A percentile compares a stretch with the other conserved stretches of the same genome.
Conservation (phyloP, 2,113 vertebrate genomes). For the Antigone vipio region DNA sequence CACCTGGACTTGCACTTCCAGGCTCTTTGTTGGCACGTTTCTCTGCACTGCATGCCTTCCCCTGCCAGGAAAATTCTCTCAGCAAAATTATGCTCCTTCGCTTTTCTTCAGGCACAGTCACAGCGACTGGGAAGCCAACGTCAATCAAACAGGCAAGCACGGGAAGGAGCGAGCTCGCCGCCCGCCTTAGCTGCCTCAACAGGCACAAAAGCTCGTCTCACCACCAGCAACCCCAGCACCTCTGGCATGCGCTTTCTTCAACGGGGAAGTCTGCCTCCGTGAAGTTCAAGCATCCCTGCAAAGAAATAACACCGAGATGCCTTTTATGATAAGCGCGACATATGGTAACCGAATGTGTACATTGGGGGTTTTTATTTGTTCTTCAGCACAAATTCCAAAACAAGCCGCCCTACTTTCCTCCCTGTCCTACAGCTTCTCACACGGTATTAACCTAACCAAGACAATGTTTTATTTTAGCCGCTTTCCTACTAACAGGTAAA, state of each 20-base stretch:
- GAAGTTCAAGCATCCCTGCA: constrained; percentile 23
- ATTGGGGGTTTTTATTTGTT: constrained; percentile 51
- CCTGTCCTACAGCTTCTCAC: neutral
- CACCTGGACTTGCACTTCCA: neutral
- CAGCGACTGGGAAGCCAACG: neutral
- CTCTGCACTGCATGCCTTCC: neutral
- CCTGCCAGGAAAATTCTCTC: neutral
- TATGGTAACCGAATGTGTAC: constrained; percentile 50
- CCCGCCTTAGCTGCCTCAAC: neutral
- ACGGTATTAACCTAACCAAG: neutral
- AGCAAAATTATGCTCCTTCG: neutral
- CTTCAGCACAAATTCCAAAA: constrained; percentile 44
- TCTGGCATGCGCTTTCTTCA: neutral
- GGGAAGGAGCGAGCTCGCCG: neutral
- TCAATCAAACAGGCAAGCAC: neutral
- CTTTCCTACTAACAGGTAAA: constrained; percentile 29
- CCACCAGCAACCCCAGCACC: neutral
- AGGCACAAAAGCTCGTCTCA: neutral
- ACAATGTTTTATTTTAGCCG: neutral
- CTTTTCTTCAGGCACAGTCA: neutral
- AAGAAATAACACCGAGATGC: neutral
- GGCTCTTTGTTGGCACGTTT: neutral
- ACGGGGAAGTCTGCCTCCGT: neutral
- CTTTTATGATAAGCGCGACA: constrained; percentile 39
- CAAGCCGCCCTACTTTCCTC: constrained; percentile 45